phyloP scores from a whole-genome alignment of 2,797 vertebrate genomes.

The Clarias laeviceps region DNA sequence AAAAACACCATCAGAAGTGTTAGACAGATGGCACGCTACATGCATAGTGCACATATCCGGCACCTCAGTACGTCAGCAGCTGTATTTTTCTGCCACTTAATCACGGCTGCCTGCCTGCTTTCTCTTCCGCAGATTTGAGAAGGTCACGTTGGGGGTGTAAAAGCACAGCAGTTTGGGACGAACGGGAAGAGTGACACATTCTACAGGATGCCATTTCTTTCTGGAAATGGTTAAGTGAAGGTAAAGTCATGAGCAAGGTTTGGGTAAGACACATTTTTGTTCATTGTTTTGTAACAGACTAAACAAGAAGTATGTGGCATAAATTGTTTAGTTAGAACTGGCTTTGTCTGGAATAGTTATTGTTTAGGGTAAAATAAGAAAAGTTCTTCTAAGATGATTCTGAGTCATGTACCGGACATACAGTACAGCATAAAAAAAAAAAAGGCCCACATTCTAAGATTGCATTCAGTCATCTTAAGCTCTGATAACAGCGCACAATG shows the following conservation, averaged over 20 bases:
- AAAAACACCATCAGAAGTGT: conserved; percentile 3
- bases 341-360: background rate
- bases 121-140: conserved; percentile 48
- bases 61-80: background rate
- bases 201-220: background rate
- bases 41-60: background rate
- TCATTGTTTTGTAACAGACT: conserved; percentile 2
- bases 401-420: background rate
- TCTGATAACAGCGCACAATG: too few species aligned
- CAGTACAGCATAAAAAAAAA: background rate
- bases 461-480: too few species aligned
- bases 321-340: background rate
- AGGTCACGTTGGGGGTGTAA: conserved; percentile 42
- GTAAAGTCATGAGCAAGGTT: background rate
- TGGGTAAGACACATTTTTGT: background rate
- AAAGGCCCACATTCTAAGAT: too few species aligned
- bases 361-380: background rate
- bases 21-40: conserved; percentile 1
- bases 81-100: conserved; percentile 15
- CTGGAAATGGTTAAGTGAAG: conserved; percentile 32
- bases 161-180: background rate
- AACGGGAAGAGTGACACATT: background rate
- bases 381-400: background rate
- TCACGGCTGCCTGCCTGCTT: background rate
- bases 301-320: background rate